phyloP scores from a whole-genome alignment of 2,888 invertebrate species.

The Phortica okadai region DNA sequence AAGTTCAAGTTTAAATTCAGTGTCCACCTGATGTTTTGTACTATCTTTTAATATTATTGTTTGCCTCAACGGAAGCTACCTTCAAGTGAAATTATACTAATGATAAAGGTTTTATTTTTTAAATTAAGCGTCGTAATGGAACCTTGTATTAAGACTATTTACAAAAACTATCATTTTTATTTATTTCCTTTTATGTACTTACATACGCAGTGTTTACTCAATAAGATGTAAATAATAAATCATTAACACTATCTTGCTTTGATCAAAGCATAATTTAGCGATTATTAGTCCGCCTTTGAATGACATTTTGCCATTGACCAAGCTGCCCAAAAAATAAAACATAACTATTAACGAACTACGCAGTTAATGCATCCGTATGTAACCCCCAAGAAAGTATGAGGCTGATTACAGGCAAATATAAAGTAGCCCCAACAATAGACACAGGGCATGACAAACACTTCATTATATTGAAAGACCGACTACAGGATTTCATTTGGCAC shows the following conservation, averaged over 20 bases:
- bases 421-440: not conserved
- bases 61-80: constrained; percentile 29
- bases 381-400: not conserved
- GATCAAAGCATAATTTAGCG: constrained; percentile 14
- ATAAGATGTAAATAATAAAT: too few species aligned
- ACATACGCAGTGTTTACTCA: too few species aligned
- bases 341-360: constrained; percentile 30
- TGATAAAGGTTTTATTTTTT: too few species aligned
- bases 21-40: not conserved
- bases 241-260: not conserved
- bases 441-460: constrained; percentile 11
- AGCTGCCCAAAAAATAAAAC: constrained; percentile 38
- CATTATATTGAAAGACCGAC: not conserved
- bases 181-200: too few species aligned
- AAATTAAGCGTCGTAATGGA: too few species aligned
- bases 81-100: not conserved
- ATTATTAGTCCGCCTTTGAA: not conserved
- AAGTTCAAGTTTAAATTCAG: constrained; percentile 56
- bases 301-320: constrained; percentile 39
- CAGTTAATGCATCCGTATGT: not conserved
- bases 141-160: too few species aligned
- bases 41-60: not conserved
- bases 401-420: not conserved
- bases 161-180: too few species aligned
- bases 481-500: constrained; percentile 35